phyloP scores from a whole-genome alignment of 92 coral and sea anemone species.

The Zoanthus gigantus region DNA sequence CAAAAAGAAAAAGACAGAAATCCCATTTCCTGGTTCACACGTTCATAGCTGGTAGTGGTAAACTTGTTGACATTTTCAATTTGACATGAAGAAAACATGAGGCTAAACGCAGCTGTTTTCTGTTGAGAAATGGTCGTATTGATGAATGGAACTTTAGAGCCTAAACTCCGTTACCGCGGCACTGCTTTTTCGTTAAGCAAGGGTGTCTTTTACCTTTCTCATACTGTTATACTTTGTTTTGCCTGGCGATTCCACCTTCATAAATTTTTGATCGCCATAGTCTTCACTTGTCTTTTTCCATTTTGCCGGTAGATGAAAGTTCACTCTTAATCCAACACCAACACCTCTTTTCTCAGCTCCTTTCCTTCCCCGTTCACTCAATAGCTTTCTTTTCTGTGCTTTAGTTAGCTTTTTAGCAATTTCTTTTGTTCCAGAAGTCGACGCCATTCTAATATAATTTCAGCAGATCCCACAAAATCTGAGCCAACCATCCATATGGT shows the following conservation, averaged over 20 bases:
- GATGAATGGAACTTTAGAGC: no score
- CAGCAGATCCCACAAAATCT: neutral
- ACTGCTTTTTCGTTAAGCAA: no score
- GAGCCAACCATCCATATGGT: neutral
- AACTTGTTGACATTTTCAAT: no score
- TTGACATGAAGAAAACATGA: no score
- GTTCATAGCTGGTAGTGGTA: no score
- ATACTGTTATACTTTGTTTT: neutral
- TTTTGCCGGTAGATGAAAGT: slow-evolving; percentile 53
- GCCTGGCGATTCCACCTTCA: slow-evolving; percentile 40
- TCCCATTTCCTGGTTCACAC: no score
- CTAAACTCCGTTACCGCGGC: no score
- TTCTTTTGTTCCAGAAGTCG: neutral
- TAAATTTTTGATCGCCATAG: neutral
- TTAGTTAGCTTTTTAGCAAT: neutral
- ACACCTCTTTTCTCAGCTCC: slow-evolving; percentile 48
- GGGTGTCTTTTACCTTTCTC: neutral
- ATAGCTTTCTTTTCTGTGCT: slow-evolving; percentile 12
- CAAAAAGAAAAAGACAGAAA: no score
- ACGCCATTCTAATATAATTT: neutral
- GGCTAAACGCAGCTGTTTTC: no score
- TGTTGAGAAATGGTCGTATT: no score
- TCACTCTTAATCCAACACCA: slow-evolving; percentile 29
- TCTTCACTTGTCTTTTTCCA: slow-evolving; percentile 28
- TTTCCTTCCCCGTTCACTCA: slow-evolving; percentile 33